These are phyloP conservation scores for Tinea pellionella DNA, from an alignment of 2,888 invertebrate genomes.

Conservation along the genomic window DNA sequence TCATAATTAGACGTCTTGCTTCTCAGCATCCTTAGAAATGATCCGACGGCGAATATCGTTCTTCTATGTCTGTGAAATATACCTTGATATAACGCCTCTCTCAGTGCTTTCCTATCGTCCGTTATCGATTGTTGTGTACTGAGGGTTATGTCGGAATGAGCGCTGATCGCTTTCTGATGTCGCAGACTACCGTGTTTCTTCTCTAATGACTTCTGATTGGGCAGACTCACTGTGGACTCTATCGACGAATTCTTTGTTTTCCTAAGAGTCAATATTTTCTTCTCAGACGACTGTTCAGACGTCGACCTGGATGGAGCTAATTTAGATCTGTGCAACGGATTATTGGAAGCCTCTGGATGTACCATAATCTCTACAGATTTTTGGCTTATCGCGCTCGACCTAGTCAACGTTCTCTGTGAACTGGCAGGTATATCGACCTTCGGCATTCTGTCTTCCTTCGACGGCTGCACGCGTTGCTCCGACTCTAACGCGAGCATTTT, in stretches of 20 bases:
- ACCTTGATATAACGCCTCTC: conserved; percentile 81
- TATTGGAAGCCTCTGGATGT: conserved; percentile 54
- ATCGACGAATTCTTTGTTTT: conserved; percentile 63
- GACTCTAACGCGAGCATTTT: conserved; percentile 61
- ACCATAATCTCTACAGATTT: conserved; percentile 71
- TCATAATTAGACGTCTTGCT: conserved; percentile 82
- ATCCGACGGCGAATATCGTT: conserved; percentile 81
- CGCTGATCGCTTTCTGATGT: conserved; percentile 71
- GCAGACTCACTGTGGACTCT: conserved; percentile 65
- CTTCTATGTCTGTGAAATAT: conserved; percentile 81
- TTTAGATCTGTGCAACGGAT: conserved; percentile 59
- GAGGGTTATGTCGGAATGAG: conserved; percentile 70
- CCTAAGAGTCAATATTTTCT: conserved; percentile 53
- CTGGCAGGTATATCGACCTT: conserved; percentile 35
- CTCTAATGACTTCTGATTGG: conserved; percentile 63
- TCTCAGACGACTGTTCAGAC: conserved; percentile 58
- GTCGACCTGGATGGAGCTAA: conserved; percentile 56
- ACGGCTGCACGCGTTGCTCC: conserved; percentile 38
- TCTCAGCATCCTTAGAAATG: conserved; percentile 79
- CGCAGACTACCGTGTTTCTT: conserved; percentile 67
- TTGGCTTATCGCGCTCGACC: conserved; percentile 72
- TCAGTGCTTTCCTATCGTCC: conserved; percentile 75
- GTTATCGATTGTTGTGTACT: conserved; percentile 56
- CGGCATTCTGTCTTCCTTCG: conserved; percentile 38
- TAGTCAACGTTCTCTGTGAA: conserved; percentile 67